phyloP scores from a whole-genome alignment of 1,140 invertebrate species.

The Drosophila murphyi region DNA sequence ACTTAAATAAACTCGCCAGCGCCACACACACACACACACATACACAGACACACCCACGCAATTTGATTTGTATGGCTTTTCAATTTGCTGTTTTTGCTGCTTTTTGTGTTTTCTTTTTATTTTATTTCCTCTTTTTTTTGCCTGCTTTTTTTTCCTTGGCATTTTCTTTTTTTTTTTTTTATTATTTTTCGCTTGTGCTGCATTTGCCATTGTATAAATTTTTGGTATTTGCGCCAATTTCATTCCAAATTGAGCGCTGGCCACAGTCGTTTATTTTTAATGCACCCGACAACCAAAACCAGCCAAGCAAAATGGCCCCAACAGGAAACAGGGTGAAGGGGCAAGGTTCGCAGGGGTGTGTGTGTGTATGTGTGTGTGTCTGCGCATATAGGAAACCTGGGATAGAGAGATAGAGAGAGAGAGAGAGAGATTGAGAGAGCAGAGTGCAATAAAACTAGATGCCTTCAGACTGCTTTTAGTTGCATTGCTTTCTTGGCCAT shows the following conservation, averaged over 20 bases:
- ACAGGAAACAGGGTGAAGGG: background rate
- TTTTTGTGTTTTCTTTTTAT: slow-evolving; percentile 36
- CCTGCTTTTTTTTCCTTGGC: background rate
- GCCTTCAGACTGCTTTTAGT: slow-evolving; percentile 16
- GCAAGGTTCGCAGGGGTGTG: too few relatives aligned
- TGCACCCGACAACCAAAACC: slow-evolving; percentile 60
- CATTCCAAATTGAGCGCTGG: slow-evolving; percentile 80
- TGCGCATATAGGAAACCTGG: background rate
- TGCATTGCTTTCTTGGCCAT: slow-evolving; percentile 21
- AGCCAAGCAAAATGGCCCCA: slow-evolving; percentile 64
- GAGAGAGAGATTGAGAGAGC: too few relatives aligned
- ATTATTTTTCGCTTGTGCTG: slow-evolving; percentile 42
- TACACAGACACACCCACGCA: slow-evolving; percentile 53
- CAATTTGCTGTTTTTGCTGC: slow-evolving; percentile 64
- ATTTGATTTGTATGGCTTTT: slow-evolving; percentile 80
- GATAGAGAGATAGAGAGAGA: too few relatives aligned
- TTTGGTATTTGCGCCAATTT: slow-evolving; percentile 82
- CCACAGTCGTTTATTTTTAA: slow-evolving; percentile 82
- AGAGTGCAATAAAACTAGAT: slow-evolving; percentile 9
- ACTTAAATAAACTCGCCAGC: slow-evolving; percentile 1
- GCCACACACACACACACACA: slow-evolving; percentile 14
- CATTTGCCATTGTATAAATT: slow-evolving; percentile 80
- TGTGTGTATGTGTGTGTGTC: background rate
- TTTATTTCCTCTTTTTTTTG: slow-evolving; percentile 20
- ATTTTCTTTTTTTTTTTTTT: slow-evolving; percentile 18